Conservation (phyloP, 2,888 invertebrate species). For the Encarsia formosa region DNA sequence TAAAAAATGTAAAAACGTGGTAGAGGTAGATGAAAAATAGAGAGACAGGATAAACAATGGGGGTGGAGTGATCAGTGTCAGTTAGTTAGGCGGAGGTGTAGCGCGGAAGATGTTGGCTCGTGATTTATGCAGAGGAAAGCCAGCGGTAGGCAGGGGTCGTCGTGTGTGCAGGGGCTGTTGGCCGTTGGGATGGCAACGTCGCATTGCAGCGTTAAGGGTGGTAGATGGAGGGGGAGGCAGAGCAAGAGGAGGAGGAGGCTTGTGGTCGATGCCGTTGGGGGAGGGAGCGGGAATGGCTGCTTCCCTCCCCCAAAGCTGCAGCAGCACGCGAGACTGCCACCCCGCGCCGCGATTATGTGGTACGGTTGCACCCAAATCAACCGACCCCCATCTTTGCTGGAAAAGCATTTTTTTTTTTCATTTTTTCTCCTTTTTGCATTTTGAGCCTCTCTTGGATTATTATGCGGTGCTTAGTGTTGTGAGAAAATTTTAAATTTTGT, state of each 20-base stretch:
- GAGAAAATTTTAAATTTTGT: no score
- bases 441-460: no score
- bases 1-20: neutral
- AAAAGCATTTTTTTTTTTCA: no score
- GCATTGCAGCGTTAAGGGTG: conserved; percentile 50
- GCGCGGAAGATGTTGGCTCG: neutral
- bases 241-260: conserved; percentile 27
- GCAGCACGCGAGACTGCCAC: no score
- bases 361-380: neutral
- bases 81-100: neutral
- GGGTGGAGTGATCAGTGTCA: neutral
- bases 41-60: neutral
- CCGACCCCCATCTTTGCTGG: no score
- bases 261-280: conserved; percentile 49
- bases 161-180: conserved; percentile 42
- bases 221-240: conserved; percentile 1
- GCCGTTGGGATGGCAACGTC: conserved; percentile 53
- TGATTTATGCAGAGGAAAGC: neutral
- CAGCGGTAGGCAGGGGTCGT: neutral
- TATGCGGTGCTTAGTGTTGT: no score
- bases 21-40: neutral
- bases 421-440: no score
- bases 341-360: neutral
- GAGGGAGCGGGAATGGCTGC: no score
- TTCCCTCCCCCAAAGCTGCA: no score